Base-by-base conservation (phyloP, 2,113 vertebrate species). In the Opisthocomus hoazin region DNA sequence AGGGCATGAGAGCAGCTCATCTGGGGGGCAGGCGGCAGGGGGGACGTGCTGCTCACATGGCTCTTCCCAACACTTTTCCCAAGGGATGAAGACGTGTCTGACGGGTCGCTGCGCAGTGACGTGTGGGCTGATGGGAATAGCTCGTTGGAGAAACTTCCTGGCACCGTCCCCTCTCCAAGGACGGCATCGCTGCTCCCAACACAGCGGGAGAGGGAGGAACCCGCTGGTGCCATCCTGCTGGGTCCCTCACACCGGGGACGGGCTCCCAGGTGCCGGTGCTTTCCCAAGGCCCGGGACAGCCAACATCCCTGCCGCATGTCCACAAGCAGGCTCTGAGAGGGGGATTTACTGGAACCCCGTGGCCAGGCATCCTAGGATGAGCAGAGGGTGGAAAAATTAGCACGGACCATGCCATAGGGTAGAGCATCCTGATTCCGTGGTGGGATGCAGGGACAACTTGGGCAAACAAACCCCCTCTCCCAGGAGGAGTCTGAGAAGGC, bases 201-300 rank as follows among this genome's bases (percentile, higher is more conserved):
- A 14, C 18, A 58, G 16, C 2, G 0, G 24, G 75, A 90, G 37
- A 34, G 60, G 65, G 86, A 71, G 17, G 50, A 89, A 82, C 27
- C 11, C 4, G 0, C 8, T 29, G 32, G 48, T 15, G 6, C 41
- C 36, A 14, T 64, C 50, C 46, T 87, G 32, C 37, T 34, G 68
- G 18, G 27, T 6, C 18, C 16, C 30, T 82, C 1, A 2, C 23
- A 13, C 1, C 1, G 0, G 16, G 32, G 9, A 65, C 1, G 4
- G 58, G 46, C 32, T 71, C 12, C 20, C 24, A 32, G 41, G 32
- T 20, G 6, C 15, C 13, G 43, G 43, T 45, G 43, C 43, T 45
- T 45, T 45, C 45, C 45, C 45, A 45, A 45, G 45, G 45, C 45
- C 45, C 8, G 16, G 45, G 45, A 45, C 45, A 15, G 15, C 45